phyloP scores from a whole-genome alignment of 2,797 vertebrate genomes.

The Esox lucius region DNA sequence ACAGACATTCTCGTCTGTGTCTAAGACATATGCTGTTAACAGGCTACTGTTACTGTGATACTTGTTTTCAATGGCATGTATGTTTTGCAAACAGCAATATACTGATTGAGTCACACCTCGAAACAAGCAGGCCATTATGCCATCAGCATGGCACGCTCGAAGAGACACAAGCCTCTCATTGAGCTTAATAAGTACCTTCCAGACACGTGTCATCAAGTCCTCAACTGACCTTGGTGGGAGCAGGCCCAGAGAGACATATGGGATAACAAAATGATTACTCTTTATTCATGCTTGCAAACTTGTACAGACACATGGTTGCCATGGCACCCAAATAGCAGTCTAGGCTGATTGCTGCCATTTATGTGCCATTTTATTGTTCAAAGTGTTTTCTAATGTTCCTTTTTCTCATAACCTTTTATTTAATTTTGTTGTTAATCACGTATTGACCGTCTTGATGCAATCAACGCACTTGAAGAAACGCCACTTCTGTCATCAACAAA shows the following conservation, averaged over 20 bases:
- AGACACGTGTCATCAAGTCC: conserved; percentile 21
- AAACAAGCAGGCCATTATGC: conserved; percentile 54
- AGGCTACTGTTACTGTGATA: conserved; percentile 24
- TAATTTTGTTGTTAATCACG: too few relatives aligned
- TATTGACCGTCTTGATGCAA: too few relatives aligned
- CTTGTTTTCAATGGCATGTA: conserved; percentile 36
- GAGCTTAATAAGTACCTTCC: conserved; percentile 39
- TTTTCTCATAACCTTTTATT: too few relatives aligned
- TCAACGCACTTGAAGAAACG: too few relatives aligned
- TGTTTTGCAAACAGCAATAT: conserved; percentile 44
- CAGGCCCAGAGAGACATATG: conserved; percentile 42
- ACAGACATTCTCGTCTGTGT: conserved; percentile 31
- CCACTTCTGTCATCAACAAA: too few relatives aligned
- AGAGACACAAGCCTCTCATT: conserved; percentile 50
- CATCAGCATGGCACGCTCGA: conserved; percentile 61
- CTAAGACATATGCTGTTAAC: conserved; percentile 36
- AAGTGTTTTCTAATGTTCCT: too few relatives aligned
- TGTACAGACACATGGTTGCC: not conserved
- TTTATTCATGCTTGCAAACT: conserved; percentile 36
- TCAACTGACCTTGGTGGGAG: conserved; percentile 27
- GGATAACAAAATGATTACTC: conserved; percentile 40
- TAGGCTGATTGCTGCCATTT: too few relatives aligned
- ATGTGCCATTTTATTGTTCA: too few relatives aligned
- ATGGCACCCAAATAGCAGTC: too few relatives aligned
- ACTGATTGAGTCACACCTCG: conserved; percentile 46